A percentile compares a stretch with the other conserved stretches of the same genome.
Conservation (phyloP, 1,140 invertebrate species). For the Diuraphis noxia region DNA sequence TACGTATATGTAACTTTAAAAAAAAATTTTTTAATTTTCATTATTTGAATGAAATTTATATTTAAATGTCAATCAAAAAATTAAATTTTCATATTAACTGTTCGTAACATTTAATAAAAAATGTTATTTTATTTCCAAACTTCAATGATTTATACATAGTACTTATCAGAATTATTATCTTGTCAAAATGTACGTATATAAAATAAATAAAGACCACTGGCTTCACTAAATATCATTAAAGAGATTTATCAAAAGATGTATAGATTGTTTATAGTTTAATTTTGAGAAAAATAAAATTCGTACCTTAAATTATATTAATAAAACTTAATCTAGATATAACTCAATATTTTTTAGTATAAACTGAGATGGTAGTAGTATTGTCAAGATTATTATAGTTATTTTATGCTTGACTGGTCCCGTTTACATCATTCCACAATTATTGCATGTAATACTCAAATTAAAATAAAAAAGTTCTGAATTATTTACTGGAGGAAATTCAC, state of each 20-base stretch:
- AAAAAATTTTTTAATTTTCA: no score
- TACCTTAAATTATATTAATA: background rate
- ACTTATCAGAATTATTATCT: background rate
- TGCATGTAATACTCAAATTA: constrained; percentile 16
- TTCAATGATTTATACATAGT: background rate
- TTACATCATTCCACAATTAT: constrained; percentile 21
- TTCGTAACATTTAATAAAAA: background rate
- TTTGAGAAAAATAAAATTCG: background rate
- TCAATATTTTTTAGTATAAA: background rate
- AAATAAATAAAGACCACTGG: background rate
- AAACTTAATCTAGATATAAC: background rate
- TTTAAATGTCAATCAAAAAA: background rate
- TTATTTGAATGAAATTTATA: background rate
- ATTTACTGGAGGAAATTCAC: background rate
- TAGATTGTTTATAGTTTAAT: background rate
- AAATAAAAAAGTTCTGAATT: constrained; percentile 19
- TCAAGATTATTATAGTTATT: constrained; percentile 27
- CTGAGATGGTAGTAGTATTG: background rate
- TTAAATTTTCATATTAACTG: background rate
- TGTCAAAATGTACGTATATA: background rate
- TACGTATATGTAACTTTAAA: background rate
- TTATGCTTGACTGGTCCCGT: background rate
- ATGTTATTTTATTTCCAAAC: background rate
- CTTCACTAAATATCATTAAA: background rate
- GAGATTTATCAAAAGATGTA: background rate